Percentiles rank a stretch among this genome's conserved stretches.
phyloP scores from a whole-genome alignment of 2,797 vertebrate genomes.

The Luscinia luscinia region DNA sequence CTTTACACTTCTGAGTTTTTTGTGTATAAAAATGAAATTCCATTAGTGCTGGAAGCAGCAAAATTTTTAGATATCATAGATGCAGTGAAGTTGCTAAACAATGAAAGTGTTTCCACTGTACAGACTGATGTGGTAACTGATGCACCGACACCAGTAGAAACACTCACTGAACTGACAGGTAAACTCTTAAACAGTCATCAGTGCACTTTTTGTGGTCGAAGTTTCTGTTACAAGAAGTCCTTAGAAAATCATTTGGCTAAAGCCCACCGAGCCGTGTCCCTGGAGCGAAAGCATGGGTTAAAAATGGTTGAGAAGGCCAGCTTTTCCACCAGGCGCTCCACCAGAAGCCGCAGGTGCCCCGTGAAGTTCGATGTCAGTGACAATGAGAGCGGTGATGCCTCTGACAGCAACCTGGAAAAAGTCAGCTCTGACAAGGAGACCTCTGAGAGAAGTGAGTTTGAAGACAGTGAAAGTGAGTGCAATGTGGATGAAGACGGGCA shows the following conservation, averaged over 20 bases:
- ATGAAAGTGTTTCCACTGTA: constrained; percentile 63
- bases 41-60: constrained; percentile 88
- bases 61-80: constrained; percentile 96
- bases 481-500: constrained; percentile 71
- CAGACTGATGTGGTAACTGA: constrained; percentile 66
- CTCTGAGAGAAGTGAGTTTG: constrained; percentile 70
- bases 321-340: constrained; percentile 82
- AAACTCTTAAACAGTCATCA: constrained; percentile 74
- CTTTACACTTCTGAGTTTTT: constrained; percentile 92
- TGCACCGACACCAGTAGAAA: constrained; percentile 55
- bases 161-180: constrained; percentile 62
- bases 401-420: constrained; percentile 63
- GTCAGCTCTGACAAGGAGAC: constrained; percentile 68
- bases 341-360: constrained; percentile 84
- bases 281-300: constrained; percentile 71
- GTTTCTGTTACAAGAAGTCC: constrained; percentile 84
- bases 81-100: constrained; percentile 87
- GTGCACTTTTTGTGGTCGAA: constrained; percentile 79
- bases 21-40: constrained; percentile 87
- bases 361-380: constrained; percentile 83
- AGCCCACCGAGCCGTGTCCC: constrained; percentile 71
- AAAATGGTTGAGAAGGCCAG: constrained; percentile 67
- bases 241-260: constrained; percentile 82
- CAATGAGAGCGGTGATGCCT: constrained; percentile 68
- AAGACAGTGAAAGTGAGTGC: constrained; percentile 77